Evolutionary conservation across 2,797 vertebrate species (phyloP).

Genomic region (Lagodon rhomboides): DNA sequence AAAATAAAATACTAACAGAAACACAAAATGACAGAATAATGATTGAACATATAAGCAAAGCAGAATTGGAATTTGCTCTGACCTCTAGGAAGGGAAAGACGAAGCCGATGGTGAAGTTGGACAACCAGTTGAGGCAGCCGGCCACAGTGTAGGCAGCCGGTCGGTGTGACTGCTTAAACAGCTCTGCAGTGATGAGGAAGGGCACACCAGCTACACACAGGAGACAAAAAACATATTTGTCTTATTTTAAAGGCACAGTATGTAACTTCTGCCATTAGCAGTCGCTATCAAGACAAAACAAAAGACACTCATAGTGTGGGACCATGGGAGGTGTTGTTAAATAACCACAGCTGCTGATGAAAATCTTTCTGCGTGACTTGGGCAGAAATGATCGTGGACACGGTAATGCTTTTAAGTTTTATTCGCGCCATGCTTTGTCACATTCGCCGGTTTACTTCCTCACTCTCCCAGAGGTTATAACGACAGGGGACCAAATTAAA

Average conservation of each 20-base stretch:
- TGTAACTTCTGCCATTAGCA: no score
- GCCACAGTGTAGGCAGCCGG: constrained; percentile 91
- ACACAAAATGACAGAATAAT: not conserved
- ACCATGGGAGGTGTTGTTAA: no score
- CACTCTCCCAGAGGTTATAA: no score
- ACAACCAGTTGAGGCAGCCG: constrained; percentile 93
- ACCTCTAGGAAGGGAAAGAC: constrained; percentile 95
- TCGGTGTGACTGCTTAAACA: constrained; percentile 92
- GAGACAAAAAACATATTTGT: not conserved
- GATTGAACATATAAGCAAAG: not conserved
- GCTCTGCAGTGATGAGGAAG: constrained; percentile 92
- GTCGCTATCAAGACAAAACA: no score
- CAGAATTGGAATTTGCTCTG: constrained; percentile 4
- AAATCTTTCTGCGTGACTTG: no score
- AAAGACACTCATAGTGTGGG: no score
- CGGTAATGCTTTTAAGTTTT: no score
- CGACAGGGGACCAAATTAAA: no score
- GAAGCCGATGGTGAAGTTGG: constrained; percentile 93
- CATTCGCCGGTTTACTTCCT: no score
- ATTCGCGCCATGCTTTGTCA: no score
- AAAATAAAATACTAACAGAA: not conserved
- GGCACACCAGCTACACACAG: constrained; percentile 87
- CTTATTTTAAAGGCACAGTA: constrained; percentile 1
- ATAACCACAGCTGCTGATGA: no score
- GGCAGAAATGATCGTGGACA: no score